A percentile compares a stretch with the other conserved stretches of the same genome.
phyloP scores from a whole-genome alignment of 2,113 vertebrate species.

The Silurus asotus region DNA sequence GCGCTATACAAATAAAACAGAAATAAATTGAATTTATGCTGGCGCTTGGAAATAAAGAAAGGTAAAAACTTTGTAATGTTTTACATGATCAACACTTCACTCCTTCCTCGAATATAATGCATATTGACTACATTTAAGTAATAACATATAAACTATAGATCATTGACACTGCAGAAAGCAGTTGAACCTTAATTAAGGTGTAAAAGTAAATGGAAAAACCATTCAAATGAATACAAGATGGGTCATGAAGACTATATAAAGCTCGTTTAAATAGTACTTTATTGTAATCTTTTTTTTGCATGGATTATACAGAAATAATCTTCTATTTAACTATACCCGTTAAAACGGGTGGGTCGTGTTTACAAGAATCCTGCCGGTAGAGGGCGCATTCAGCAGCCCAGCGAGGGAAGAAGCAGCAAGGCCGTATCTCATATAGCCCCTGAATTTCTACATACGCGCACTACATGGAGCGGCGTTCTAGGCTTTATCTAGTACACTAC shows the following conservation, averaged over 20 bases:
- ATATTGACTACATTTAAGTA: too few relatives aligned
- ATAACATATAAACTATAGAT: not conserved
- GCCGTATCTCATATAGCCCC: not conserved
- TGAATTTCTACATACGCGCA: not conserved
- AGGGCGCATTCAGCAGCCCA: constrained; percentile 43
- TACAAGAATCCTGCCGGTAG: constrained; percentile 35
- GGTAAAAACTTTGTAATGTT: not conserved
- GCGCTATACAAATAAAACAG: too few relatives aligned
- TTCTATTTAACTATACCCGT: not conserved
- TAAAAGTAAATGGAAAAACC: not conserved
- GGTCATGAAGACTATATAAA: not conserved
- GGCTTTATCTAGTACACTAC: not conserved
- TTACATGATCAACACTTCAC: not conserved
- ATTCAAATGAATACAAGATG: not conserved
- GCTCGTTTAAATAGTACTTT: not conserved
- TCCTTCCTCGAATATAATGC: not conserved
- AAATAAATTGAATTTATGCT: not conserved
- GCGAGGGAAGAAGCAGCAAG: not conserved
- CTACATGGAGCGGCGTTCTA: not conserved
- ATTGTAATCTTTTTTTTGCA: not conserved
- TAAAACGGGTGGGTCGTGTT: not conserved
- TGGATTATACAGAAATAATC: not conserved
- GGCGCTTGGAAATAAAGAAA: not conserved
- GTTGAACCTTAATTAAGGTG: too few relatives aligned
- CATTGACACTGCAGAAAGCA: not conserved